Base-by-base conservation (phyloP, 2,888 invertebrate species). In the Sepioteuthis lessoniana region DNA sequence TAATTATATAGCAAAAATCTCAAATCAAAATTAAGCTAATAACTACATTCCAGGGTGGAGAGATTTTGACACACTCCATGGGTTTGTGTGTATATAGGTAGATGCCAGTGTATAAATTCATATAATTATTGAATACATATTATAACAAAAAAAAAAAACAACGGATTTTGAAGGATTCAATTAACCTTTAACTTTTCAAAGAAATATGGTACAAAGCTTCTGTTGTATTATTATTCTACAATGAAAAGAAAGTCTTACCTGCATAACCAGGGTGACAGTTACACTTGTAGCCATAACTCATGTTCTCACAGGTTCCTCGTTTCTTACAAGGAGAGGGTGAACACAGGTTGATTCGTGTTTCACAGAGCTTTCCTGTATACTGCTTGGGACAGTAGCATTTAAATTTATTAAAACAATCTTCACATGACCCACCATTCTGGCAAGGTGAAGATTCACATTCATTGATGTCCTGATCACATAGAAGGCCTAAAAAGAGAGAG, bases 401-500 rank as follows among this genome's bases (percentile, higher is more conserved):
- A 93, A 95, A 96, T 3, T 94, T 95, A 93, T 96, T 94, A 1
- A 95, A 94, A 55, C 95, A 91, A 94, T 96, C 95, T 38, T 93
- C 93, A 95, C 96, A 96, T 21, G 94, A 94, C 0, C 95, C 96
- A 10, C 94, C 94, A 94, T 96, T 95, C 46, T 94, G 93, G 94
- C 96, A 96, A 8, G 96, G 96, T 91, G 94, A 93, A 94, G 95
- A 95, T 90, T 94, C 95, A 95, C 96, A 96, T 90, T 95, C 95
- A 93, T 96, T 94, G 7, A 95, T 94, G 8, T 95, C 94, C 38
- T 93, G 91, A 1, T 95, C 95, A 95, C 96, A 96, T 7, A 55
- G 93, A 47, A 13, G 7, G 4, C 93, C 93, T 93, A 25, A 60
- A 50, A 55, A 19, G 50, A 50, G 37, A 46, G 35, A 37, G 21